Evolutionary conservation across 2,888 invertebrate genomes (phyloP).

Genomic region (Troilus luridus): DNA sequence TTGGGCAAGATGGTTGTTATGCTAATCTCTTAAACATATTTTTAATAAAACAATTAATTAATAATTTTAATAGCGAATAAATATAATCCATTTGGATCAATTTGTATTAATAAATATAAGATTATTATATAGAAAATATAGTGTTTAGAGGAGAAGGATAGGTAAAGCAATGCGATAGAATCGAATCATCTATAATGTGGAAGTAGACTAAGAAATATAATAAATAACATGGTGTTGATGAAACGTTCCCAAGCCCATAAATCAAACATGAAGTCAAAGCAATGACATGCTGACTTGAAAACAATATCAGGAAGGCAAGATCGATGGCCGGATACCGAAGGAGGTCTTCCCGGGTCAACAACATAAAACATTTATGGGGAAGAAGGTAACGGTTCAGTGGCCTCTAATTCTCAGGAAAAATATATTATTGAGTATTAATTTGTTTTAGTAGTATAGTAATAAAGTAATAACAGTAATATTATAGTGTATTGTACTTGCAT

Average conservation of each 20-base stretch:
- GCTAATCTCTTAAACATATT: no score
- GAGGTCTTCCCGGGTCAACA: not conserved
- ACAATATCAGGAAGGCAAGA: slow-evolving; percentile 28
- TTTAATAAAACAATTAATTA: no score
- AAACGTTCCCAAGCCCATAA: not conserved
- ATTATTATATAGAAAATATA: no score
- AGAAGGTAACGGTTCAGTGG: not conserved
- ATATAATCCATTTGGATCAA: no score
- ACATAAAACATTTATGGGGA: slow-evolving; percentile 5
- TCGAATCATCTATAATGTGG: not conserved
- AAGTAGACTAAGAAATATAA: not conserved
- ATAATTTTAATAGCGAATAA: no score
- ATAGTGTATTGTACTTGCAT: no score
- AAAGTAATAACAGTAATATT: no score
- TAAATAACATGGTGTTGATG: slow-evolving; percentile 7
- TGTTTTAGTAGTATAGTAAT: not conserved
- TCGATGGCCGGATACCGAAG: not conserved
- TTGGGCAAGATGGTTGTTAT: no score
- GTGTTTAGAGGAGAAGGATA: no score
- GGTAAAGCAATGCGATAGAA: not conserved
- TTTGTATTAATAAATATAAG: no score
- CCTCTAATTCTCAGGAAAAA: not conserved
- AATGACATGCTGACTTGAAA: slow-evolving; percentile 7
- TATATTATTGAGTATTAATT: not conserved
- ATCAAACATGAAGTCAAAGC: slow-evolving; percentile 4